phyloP scores from a whole-genome alignment of 2,888 invertebrate genomes.

The Deroplatys truncata region DNA sequence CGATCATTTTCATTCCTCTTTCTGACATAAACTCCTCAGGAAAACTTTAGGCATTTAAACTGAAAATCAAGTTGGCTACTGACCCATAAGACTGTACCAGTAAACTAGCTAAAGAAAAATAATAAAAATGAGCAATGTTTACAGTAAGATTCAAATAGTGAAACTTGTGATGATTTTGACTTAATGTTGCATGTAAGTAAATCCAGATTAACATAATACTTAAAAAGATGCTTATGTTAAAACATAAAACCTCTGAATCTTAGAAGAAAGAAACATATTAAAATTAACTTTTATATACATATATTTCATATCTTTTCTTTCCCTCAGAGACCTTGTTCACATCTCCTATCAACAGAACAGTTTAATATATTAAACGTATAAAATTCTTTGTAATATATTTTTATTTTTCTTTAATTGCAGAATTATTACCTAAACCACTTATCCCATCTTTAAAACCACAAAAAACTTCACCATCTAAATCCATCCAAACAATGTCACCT shows the following conservation, averaged over 20 bases:
- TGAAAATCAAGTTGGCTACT: not conserved
- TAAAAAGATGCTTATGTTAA: not conserved
- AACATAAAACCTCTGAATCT: not conserved
- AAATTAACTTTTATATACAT: not conserved
- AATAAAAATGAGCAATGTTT: not conserved
- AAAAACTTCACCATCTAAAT: constrained; percentile 33
- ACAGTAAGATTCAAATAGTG: not conserved
- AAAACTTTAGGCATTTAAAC: not conserved
- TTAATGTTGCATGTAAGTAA: not conserved
- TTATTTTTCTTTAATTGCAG: constrained; percentile 26
- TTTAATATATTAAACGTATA: not conserved
- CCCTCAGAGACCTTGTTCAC: no score
- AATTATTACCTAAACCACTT: constrained; percentile 38
- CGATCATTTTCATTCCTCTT: no score
- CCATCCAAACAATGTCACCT: constrained; percentile 27
- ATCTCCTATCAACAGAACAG: not conserved
- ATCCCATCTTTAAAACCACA: constrained; percentile 34
- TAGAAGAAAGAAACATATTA: not conserved
- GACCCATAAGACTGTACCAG: not conserved
- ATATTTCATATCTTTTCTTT: not conserved
- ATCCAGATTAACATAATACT: not conserved
- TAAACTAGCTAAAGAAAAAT: not conserved
- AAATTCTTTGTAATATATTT: not conserved
- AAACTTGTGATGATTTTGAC: not conserved
- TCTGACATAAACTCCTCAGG: not conserved